Conservation (phyloP, 2,113 vertebrate species). For the Phodopus roborovskii region DNA sequence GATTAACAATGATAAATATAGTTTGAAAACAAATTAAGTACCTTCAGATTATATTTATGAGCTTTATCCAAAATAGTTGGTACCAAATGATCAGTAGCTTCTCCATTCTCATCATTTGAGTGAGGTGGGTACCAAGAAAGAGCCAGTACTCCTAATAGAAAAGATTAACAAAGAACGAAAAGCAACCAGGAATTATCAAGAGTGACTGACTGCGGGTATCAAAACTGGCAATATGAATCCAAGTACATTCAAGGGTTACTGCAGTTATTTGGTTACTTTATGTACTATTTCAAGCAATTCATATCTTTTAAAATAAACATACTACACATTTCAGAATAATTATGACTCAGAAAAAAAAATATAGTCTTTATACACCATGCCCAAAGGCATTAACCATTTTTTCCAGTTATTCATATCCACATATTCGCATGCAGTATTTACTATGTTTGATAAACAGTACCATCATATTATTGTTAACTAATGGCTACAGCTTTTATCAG, state of each 20-base stretch:
- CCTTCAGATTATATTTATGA: constrained; percentile 95
- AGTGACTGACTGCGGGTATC: neutral
- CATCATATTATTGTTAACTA: neutral
- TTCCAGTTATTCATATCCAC: neutral
- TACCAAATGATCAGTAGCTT: constrained; percentile 91
- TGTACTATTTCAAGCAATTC: neutral
- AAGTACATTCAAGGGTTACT: neutral
- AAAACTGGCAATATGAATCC: neutral
- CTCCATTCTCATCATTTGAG: constrained; percentile 94
- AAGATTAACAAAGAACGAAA: constrained; percentile 46
- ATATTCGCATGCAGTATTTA: neutral
- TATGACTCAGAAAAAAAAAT: constrained; percentile 4
- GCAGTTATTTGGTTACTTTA: neutral
- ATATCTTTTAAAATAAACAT: neutral
- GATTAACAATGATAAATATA: neutral
- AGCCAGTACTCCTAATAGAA: constrained; percentile 92
- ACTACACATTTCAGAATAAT: neutral
- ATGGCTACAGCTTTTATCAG: neutral
- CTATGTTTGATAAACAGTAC: neutral
- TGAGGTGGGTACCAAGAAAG: constrained; percentile 97
- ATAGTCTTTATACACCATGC: neutral
- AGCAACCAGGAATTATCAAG: neutral
- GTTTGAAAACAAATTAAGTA: constrained; percentile 76
- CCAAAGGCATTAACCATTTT: no score
- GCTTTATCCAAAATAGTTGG: constrained; percentile 93